A percentile compares a stretch with the other conserved stretches of the same genome.
Conservation (phyloP, 1,140 invertebrate genomes). For the Panagrolaimus sp. region DNA sequence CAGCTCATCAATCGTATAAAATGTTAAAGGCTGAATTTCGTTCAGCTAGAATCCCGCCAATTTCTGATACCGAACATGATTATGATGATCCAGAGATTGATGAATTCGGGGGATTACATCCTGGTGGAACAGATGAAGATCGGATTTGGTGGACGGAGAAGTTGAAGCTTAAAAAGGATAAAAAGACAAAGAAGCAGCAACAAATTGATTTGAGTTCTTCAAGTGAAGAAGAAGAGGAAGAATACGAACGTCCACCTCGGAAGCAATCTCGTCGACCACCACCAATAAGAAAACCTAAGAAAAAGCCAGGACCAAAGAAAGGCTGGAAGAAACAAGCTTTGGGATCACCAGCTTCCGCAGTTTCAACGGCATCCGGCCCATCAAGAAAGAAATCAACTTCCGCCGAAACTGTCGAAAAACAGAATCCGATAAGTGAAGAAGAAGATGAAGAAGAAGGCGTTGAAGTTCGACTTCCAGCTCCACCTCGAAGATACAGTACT, state of each 20-base stretch:
- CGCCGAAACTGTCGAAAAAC: neutral
- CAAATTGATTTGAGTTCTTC: neutral
- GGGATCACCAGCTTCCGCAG: constrained; percentile 64
- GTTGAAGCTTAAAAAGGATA: neutral
- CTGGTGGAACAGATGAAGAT: neutral
- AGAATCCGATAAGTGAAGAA: neutral
- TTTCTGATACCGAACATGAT: constrained; percentile 8
- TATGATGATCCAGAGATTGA: neutral
- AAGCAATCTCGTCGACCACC: neutral
- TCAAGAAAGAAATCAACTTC: constrained; percentile 20
- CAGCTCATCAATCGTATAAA: neutral
- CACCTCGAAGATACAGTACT: neutral
- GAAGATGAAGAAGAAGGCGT: neutral
- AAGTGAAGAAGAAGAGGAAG: neutral
- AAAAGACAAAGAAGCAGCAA: neutral
- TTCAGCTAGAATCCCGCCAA: neutral
- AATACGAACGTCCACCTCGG: neutral
- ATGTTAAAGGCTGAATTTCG: neutral
- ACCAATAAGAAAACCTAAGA: neutral
- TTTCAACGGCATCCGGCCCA: constrained; percentile 63
- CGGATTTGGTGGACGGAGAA: neutral
- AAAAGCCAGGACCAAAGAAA: neutral
- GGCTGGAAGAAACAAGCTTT: neutral
- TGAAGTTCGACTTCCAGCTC: neutral
- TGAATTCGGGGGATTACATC: neutral